Evolutionary conservation across 2,797 vertebrate species (phyloP).

Genomic region (Gambelia wislizenii): DNA sequence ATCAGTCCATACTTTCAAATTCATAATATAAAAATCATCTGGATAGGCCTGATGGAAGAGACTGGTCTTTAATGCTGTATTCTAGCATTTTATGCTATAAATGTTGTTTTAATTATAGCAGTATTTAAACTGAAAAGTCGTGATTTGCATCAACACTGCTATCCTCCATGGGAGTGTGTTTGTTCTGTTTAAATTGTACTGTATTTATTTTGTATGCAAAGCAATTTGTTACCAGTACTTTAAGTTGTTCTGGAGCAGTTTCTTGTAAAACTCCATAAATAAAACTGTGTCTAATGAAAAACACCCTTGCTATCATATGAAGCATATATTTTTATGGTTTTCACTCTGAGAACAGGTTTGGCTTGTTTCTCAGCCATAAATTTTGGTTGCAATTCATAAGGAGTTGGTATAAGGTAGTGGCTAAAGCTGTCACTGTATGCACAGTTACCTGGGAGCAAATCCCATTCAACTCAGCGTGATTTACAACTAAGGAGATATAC

Average conservation of each 20-base stretch:
- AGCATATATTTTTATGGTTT: background rate
- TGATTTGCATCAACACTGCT: background rate
- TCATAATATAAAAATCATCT: no score
- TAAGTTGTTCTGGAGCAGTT: background rate
- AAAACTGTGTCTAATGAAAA: background rate
- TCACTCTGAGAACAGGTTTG: background rate
- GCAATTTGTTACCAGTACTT: background rate
- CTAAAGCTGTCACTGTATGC: background rate
- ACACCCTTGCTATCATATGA: background rate
- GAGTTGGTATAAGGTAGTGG: no score
- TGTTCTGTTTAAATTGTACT: background rate
- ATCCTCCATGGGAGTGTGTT: background rate
- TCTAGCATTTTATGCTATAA: no score
- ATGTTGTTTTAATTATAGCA: no score
- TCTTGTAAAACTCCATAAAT: conserved; percentile 9
- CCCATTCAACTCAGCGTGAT: background rate
- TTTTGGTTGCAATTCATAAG: background rate
- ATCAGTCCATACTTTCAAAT: no score
- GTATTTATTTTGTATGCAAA: background rate
- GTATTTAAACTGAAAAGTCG: background rate
- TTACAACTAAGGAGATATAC: background rate
- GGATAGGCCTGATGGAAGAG: no score
- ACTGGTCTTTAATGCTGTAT: no score
- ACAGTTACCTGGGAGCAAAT: background rate
- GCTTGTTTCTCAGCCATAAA: background rate